Evolutionary conservation across 2,797 vertebrate genomes (phyloP).

Genomic region (Phylloscopus collybita): DNA sequence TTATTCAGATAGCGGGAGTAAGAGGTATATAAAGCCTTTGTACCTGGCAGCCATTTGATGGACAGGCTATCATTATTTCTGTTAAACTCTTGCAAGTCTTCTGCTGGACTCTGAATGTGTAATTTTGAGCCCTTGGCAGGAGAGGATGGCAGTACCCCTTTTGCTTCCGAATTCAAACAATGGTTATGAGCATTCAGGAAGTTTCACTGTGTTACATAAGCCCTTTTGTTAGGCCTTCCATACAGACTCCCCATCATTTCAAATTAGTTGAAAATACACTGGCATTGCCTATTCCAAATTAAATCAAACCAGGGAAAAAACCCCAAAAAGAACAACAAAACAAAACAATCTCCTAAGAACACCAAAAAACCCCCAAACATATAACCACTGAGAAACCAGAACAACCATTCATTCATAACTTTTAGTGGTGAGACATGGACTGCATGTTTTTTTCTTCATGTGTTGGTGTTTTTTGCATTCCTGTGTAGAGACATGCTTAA

Average conservation of each 20-base stretch:
- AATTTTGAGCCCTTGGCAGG: not conserved
- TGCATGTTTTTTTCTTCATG: not conserved
- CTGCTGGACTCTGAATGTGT: not conserved
- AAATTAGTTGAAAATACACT: not conserved
- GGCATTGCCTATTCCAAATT: not conserved
- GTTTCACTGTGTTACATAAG: not conserved
- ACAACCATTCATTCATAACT: not conserved
- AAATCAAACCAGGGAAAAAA: not conserved
- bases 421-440: not conserved
- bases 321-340: accelerated
- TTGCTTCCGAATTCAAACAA: not conserved
- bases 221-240: not conserved
- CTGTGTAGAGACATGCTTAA: not conserved
- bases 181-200: not conserved
- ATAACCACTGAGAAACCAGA: not conserved
- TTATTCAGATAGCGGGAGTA: not conserved
- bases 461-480: not conserved
- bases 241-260: not conserved
- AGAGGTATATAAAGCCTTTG: slow-evolving; percentile 1
- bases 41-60: slow-evolving; percentile 3
- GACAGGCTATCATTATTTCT: not conserved
- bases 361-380: not conserved
- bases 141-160: not conserved
- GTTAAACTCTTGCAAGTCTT: not conserved
- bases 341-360: not conserved